These are phyloP conservation scores for Coenobita brevimanus DNA, from an alignment of 1,140 invertebrate genomes.

Conservation along the genomic window DNA sequence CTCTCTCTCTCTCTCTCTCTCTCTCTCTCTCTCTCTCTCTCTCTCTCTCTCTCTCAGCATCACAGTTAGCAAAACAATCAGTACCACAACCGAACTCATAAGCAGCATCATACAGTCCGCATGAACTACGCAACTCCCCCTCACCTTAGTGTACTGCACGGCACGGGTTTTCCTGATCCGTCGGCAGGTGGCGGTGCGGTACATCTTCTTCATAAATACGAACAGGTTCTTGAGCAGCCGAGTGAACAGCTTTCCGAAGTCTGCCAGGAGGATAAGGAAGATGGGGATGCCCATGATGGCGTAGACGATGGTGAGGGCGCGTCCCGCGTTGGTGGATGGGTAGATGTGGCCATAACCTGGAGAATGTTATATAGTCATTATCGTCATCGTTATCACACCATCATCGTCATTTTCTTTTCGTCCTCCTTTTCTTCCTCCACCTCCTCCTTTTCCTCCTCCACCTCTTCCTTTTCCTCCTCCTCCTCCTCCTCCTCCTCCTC, in stretches of 20 bases:
- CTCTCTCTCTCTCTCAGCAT: too few relatives aligned
- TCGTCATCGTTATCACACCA: too few relatives aligned
- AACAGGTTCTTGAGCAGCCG: slow-evolving; percentile 95
- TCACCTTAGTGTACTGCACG: slow-evolving; percentile 77
- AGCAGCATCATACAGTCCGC: background rate
- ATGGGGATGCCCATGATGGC: slow-evolving; percentile 96
- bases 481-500: too few relatives aligned
- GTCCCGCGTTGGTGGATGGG: slow-evolving; percentile 88
- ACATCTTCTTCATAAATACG: slow-evolving; percentile 88
- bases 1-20: too few relatives aligned
- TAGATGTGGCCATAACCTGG: slow-evolving; percentile 95
- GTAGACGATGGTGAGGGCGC: slow-evolving; percentile 92
- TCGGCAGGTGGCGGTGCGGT: slow-evolving; percentile 88
- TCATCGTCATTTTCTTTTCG: background rate
- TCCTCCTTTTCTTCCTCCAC: background rate
- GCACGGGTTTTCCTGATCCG: slow-evolving; percentile 83
- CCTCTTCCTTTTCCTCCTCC: too few relatives aligned
- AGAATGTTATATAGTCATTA: background rate
- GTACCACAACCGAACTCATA: too few relatives aligned
- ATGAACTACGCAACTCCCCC: too few relatives aligned
- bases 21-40: too few relatives aligned
- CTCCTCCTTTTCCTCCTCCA: background rate
- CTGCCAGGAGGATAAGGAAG: slow-evolving; percentile 91
- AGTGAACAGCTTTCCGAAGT: slow-evolving; percentile 94
- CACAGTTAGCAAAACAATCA: too few relatives aligned